These are phyloP conservation scores for Parambassis ranga DNA, from an alignment of 2,797 vertebrate species.

Conservation along the genomic window DNA sequence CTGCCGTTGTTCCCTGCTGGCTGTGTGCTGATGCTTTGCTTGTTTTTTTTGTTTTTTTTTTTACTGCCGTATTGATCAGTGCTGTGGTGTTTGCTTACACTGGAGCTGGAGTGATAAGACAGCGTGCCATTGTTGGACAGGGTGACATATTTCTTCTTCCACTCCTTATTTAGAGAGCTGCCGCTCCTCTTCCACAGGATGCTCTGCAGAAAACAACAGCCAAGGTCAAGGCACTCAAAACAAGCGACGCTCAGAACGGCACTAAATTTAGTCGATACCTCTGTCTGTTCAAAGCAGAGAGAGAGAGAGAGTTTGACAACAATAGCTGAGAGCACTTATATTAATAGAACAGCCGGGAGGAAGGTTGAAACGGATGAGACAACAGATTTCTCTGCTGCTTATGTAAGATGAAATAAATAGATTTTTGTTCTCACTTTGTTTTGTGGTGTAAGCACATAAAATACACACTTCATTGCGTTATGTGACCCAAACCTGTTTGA, in stretches of 20 bases:
- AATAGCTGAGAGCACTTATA: constrained; percentile 37
- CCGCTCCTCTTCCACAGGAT: constrained; percentile 93
- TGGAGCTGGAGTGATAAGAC: constrained; percentile 92
- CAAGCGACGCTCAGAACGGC: not conserved
- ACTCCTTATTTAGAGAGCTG: constrained; percentile 97
- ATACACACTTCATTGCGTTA: not conserved
- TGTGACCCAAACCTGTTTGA: constrained; percentile 87
- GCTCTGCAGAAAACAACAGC: constrained; percentile 76
- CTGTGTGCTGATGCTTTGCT: not conserved
- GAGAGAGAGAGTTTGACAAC: constrained; percentile 4
- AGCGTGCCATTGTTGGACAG: constrained; percentile 91
- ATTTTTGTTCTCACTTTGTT: constrained; percentile 18
- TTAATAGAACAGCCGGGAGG: constrained; percentile 53
- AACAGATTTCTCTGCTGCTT: constrained; percentile 11
- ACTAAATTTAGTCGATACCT: constrained; percentile 37
- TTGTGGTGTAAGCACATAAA: too few species aligned
- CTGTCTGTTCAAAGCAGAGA: constrained; percentile 24
- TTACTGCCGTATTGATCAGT: constrained; percentile 22
- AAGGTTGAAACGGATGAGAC: constrained; percentile 40
- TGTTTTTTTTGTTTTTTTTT: constrained; percentile 32
- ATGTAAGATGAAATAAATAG: constrained; percentile 53
- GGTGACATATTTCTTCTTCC: constrained; percentile 98
- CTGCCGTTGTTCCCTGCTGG: not conserved
- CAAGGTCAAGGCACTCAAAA: constrained; percentile 5
- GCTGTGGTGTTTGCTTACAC: constrained; percentile 80